Base-by-base conservation (phyloP, 2,113 vertebrate species). In the Indicator indicator region DNA sequence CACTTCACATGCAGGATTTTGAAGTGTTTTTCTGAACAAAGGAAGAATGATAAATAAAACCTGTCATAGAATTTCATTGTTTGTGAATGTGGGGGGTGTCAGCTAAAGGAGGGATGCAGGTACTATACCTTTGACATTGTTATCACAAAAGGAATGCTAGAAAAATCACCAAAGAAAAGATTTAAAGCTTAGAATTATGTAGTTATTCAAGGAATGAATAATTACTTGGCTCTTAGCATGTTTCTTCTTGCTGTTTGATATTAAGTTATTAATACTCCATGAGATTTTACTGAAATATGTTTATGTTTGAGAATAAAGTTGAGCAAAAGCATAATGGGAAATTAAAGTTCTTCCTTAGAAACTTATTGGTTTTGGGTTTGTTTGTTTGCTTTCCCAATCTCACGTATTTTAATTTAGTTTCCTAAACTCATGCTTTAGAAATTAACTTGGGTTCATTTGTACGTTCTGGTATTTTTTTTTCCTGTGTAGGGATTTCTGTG, bases 1-100 rank as follows among this genome's bases (percentile, higher is more conserved):
- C 76, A 44, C 60, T 88, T 81, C 79, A 94, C 20, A 78, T n/a
- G 71, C 44, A 75, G 36, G 48, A 71, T 88, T 95, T 67, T 83
- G 72, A 85, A 89, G 75, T 48, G 86, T 80, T 95, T 89, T 88
- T 38, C 56, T 86, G 91, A 86, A 78, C 33, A 85, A 30, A n/a
- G 71, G 33, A 83, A 77, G 15, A 55, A 21, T 20, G 12, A 64
- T 74, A 54, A 83, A 86, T 75, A 81, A 84, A 91, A 18, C 3
- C 40, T 54, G 9, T 50, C 33, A 15, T 68, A 86, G 54, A 72
- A 54, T 79, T 72, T 13, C 76, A 26, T 7, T 58, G 13, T 52
- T 90, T 68, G 28, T 93, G 60, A 79, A 71, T 16, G 9, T 11
- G 20, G 14, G 9, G 26, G 2, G 1, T 70, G 23, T 83, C 71